Percentiles rank a stretch among this genome's conserved stretches.
Conservation (phyloP, 2,113 vertebrate species). For the Garra rufa region DNA sequence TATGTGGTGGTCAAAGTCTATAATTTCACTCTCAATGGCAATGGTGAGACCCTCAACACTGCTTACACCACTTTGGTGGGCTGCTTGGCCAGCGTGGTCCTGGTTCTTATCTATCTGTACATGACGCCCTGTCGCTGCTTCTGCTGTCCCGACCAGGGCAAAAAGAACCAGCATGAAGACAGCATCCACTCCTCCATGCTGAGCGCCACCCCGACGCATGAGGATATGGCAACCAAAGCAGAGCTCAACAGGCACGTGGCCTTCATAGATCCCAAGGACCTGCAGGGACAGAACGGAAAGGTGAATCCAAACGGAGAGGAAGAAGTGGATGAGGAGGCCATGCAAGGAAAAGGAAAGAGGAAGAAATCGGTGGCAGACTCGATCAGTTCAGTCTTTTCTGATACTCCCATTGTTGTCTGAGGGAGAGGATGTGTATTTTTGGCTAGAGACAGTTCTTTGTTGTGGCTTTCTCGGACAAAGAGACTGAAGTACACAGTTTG, state of each 20-base stretch:
- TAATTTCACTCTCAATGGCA: slow-evolving; percentile 85
- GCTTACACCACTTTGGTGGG: slow-evolving; percentile 97
- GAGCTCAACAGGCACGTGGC: slow-evolving; percentile 80
- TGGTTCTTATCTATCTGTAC: slow-evolving; percentile 96
- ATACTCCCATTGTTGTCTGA: slow-evolving; percentile 97
- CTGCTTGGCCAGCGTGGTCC: slow-evolving; percentile 92
- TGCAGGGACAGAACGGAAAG: slow-evolving; percentile 89
- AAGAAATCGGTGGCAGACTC: slow-evolving; percentile 95
- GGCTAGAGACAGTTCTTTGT: slow-evolving; percentile 56
- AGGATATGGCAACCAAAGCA: slow-evolving; percentile 74
- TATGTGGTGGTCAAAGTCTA: slow-evolving; percentile 91
- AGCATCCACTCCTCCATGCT: slow-evolving; percentile 96
- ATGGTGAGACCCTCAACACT: slow-evolving; percentile 89
- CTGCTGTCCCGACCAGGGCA: slow-evolving; percentile 84
- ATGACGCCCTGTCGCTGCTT: slow-evolving; percentile 93
- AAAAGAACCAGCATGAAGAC: slow-evolving; percentile 83
- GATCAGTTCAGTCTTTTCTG: slow-evolving; percentile 95
- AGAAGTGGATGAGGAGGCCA: slow-evolving; percentile 70
- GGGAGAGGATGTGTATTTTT: slow-evolving; percentile 54
- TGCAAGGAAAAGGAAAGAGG: slow-evolving; percentile 81
- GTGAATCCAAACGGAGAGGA: slow-evolving; percentile 82
- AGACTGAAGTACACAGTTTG: slow-evolving; percentile 44
- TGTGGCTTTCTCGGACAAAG: slow-evolving; percentile 61
- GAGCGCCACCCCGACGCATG: slow-evolving; percentile 90
- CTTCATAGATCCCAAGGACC: slow-evolving; percentile 82